Conservation (phyloP, 2,113 vertebrate species). For the Passer domesticus region DNA sequence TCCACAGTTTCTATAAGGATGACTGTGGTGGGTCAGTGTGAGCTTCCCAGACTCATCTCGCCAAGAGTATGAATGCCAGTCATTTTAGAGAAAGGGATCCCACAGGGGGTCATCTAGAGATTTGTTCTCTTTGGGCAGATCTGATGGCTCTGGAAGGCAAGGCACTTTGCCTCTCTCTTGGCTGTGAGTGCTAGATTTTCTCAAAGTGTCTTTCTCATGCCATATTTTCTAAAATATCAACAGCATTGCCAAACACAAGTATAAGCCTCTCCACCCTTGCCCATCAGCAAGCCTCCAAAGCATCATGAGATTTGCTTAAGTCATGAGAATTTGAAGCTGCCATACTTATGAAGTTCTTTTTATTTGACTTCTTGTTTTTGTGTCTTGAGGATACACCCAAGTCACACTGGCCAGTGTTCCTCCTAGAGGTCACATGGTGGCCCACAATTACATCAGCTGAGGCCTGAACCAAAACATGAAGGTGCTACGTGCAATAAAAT, state of each 20-base stretch:
- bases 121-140: not conserved
- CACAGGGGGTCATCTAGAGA: not conserved
- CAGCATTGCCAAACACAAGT: not conserved
- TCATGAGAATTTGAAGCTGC: conserved; percentile 31
- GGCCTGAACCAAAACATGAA: not conserved
- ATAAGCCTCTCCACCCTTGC: not conserved
- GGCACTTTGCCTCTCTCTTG: not conserved
- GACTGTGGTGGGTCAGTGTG: not conserved
- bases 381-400: conserved; percentile 13
- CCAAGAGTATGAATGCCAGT: not conserved
- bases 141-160: not conserved
- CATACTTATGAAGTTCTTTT: not conserved
- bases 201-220: not conserved
- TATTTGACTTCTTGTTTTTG: conserved; percentile 55
- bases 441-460: conserved; percentile 15
- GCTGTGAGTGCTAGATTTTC: not conserved
- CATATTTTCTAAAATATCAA: not conserved
- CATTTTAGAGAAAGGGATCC: not conserved
- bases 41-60: not conserved
- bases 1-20: not conserved
- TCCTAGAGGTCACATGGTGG: conserved; percentile 32
- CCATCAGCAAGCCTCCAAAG: not conserved
- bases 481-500: not conserved
- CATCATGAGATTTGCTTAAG: conserved; percentile 1
- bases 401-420: conserved; percentile 35